Percentiles rank a stretch among this genome's conserved stretches.
Conservation (phyloP, 2,797 vertebrate species). For the Choloepus didactylus region DNA sequence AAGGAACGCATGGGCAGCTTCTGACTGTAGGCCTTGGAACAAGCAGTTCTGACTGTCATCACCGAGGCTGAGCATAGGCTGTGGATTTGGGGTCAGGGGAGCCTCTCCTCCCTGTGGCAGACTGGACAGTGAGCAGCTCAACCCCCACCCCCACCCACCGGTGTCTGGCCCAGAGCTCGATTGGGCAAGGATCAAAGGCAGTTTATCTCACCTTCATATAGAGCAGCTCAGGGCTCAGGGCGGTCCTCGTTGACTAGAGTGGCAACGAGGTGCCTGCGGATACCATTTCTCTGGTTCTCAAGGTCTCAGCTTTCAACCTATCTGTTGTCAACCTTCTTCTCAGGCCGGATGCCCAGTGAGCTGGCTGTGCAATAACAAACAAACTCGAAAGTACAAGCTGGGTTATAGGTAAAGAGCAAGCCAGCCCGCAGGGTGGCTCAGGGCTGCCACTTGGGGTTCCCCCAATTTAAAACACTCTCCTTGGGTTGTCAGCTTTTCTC, state of each 20-base stretch:
- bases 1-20: too few relatives aligned
- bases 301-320: background rate
- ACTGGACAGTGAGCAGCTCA: background rate
- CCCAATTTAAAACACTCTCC: background rate
- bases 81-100: background rate
- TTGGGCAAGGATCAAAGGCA: background rate
- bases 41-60: background rate
- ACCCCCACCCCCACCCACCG: too few relatives aligned
- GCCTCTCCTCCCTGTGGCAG: fast-evolving
- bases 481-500: background rate
- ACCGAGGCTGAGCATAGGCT: background rate
- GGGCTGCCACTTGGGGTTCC: fast-evolving
- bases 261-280: background rate
- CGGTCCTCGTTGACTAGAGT: background rate
- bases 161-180: background rate
- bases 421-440: background rate
- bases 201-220: background rate
- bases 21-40: background rate
- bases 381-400: fast-evolving
- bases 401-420: background rate
- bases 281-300: background rate
- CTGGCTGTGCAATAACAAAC: background rate
- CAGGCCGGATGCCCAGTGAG: background rate
- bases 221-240: background rate
- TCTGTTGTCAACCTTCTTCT: background rate